Evolutionary conservation across 92 coral and sea anemone species (phyloP), one percentile per base, ranked within the genome.

Genomic region (Scolanthus callimorphus): DNA sequence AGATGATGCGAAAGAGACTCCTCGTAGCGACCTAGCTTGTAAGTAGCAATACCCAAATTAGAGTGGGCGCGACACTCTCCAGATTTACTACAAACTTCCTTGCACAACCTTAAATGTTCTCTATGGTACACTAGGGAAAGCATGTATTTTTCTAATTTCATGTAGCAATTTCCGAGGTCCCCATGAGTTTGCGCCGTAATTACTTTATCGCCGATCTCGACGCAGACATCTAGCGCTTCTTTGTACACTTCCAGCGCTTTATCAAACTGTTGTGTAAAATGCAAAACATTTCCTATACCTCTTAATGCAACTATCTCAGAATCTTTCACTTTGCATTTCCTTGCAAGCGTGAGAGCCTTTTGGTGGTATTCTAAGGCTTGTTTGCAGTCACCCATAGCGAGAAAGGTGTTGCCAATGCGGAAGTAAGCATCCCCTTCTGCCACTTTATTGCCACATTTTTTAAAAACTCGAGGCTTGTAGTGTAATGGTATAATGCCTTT

Each of bases 221-320:
- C 56, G 27, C 21, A 9, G 41, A 61, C 20, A 26, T 15, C 31
- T 3, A 1, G 24, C n/a, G 45, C 55, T 39, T 45, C 29, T 38
- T 61, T 39, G 44, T 25, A 61, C 51, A 13, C 23, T 25, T 61
- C 67, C 31, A 61, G 39, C 2, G 67, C 67, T 25, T 61, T 39
- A 39, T 61, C 49, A 38, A 39, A 41, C 54, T 61, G 51, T 2
- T 52, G 51, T 2, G 44, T 50, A 6, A 29, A 26, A 21, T 51
- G 29, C 0, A 9, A 31, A 4, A 17, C 39, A 12, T 6, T 20
- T 20, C 37, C 60, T 24, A 25, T 3, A 20, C 17, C 31, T 8
- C 60, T 19, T 34, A 6, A 41, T 0, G 34, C 22, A 0, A 10
- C 25, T 38, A 20, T 17, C 29, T 15, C 34, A 17, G 11, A 2